Evolutionary conservation across 2,888 invertebrate genomes (phyloP).

Genomic region (Dendrolimus houi): DNA sequence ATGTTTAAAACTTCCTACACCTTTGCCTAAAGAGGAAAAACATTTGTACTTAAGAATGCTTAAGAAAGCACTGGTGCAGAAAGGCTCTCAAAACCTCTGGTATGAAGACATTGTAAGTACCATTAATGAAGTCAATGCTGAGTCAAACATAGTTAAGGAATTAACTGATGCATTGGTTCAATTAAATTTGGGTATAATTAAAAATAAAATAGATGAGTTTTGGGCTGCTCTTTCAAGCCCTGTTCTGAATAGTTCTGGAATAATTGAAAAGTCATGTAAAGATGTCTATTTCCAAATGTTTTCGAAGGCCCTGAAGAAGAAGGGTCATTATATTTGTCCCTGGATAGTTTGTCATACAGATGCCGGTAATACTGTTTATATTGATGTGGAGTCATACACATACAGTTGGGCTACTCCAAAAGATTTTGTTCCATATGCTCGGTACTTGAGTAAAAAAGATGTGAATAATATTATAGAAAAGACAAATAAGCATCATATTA

Average conservation of each 20-base stretch:
- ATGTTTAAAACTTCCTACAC: conserved; percentile 52
- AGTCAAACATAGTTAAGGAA: conserved; percentile 66
- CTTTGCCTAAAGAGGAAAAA: conserved; percentile 62
- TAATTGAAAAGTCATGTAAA: conserved; percentile 49
- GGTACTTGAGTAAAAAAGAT: conserved; percentile 65
- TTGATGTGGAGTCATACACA: conserved; percentile 68
- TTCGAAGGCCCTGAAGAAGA: conserved; percentile 58
- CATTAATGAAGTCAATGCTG: conserved; percentile 59
- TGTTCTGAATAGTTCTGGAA: conserved; percentile 29
- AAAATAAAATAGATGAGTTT: conserved; percentile 53
- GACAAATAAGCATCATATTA: conserved; percentile 59
- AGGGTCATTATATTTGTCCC: conserved; percentile 56
- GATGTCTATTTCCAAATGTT: conserved; percentile 68
- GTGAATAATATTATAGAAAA: conserved; percentile 50
- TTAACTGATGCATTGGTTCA: conserved; percentile 60
- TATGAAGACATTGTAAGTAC: conserved; percentile 73
- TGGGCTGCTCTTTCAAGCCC: conserved; percentile 48
- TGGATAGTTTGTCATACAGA: conserved; percentile 71
- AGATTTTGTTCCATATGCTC: conserved; percentile 65
- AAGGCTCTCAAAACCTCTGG: conserved; percentile 77
- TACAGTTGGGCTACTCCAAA: conserved; percentile 72
- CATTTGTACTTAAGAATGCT: conserved; percentile 72
- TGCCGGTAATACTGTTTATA: conserved; percentile 68
- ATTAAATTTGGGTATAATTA: conserved; percentile 55
- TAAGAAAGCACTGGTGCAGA: conserved; percentile 62